phyloP scores from a whole-genome alignment of 2,113 vertebrate genomes.

The Emydura subglobosa region DNA sequence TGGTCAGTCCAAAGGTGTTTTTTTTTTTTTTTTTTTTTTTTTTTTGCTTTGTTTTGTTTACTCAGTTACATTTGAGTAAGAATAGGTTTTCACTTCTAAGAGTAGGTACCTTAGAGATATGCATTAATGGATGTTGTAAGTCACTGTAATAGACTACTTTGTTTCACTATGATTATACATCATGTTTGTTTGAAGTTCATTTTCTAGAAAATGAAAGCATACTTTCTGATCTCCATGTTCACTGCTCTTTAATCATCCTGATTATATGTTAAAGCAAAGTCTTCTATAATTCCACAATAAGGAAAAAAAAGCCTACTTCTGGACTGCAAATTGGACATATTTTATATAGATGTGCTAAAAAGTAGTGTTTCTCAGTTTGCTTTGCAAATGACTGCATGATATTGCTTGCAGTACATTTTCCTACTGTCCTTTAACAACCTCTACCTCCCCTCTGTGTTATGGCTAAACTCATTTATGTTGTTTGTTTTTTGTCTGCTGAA shows the following conservation, averaged over 20 bases:
- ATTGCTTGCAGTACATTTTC: not conserved
- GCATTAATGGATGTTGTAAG: not conserved
- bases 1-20: accelerated
- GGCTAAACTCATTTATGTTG: not conserved
- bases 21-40: not conserved
- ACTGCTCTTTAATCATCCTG: not conserved
- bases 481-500: conserved; percentile 18
- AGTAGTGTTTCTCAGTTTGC: not conserved
- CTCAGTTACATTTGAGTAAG: not conserved
- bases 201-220: not conserved
- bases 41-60: accelerated
- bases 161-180: not conserved
- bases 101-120: not conserved
- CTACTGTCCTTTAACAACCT: not conserved
- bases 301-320: not conserved
- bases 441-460: not conserved
- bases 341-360: not conserved
- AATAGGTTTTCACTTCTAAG: not conserved
- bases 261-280: not conserved
- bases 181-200: not conserved
- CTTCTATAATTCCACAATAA: too few relatives aligned
- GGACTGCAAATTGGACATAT: not conserved
- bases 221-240: not conserved
- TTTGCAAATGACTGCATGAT: not conserved
- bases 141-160: not conserved